Evolutionary conservation across 2,888 invertebrate genomes (phyloP), one percentile per base, ranked within the genome.

Genomic region (Stomorhina lunata): DNA sequence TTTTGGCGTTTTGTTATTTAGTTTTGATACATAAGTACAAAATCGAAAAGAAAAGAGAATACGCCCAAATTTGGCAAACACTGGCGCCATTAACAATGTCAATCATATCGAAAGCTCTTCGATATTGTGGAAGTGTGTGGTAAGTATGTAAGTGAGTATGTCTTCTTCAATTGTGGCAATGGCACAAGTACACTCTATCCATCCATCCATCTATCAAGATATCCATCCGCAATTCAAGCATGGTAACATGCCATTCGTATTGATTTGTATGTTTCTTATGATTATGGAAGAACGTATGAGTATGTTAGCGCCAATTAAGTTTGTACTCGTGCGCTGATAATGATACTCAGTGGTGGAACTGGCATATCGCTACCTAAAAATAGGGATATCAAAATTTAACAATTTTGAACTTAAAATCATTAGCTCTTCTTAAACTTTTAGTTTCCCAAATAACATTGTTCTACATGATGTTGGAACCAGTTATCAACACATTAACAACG

Each of bases 11-110:
- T 66, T 66, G 22, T 34, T 34, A 1, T 34, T 34, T 17, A 20
- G 29, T 66, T 77, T 59, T 65, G 45, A 25, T 68, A 68, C 17
- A n/a, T n/a, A 17, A 65, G 22, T 57, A 34, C 34, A 34, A 75
- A 65, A 45, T n/a, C n/a, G n/a, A 75, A 75, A 53, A 34, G 55
- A 71, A 79, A 79, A 82, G 76, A 76, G 71, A 65, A 79, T 82
- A 82, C 82, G 79, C 82, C 82, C 82, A 82, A 82, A 82, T 82
- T 82, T 82, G 79, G 82, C 82, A 79, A 82, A 75, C 82, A 79
- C 79, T 82, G 82, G 82, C 82, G 82, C 82, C 82, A 80, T 73
- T 79, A 66, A 73, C 72, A 79, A 82, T 79, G 82, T 69, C 76
- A 69, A 40, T 45, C 65, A 71, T 25, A n/a, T 32, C 9, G 45